Conservation (phyloP, 30 jellyfish, hydroid and myxozoan species). For the Turritopsis dohrnii region DNA sequence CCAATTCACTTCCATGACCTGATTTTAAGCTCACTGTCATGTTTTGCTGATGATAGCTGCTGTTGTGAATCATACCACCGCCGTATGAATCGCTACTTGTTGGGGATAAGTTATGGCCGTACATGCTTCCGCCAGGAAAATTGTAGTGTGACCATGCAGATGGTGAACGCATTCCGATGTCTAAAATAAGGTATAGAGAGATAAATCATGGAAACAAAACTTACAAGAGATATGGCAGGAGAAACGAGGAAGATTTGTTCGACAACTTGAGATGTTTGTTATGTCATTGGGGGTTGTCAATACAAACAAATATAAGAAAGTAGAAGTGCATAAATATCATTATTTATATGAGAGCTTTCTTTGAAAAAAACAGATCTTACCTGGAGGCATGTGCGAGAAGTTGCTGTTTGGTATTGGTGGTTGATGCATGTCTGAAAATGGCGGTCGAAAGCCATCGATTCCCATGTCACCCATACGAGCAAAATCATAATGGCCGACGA, state of each 20-base stretch:
- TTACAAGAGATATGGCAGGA: too few species aligned
- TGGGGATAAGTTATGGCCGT: constrained; percentile 96
- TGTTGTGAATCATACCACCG: constrained; percentile 69
- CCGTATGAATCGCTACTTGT: constrained; percentile 58
- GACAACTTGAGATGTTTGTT: too few species aligned
- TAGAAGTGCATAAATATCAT: background rate
- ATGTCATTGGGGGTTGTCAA: too few species aligned
- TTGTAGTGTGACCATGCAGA: constrained; percentile 91
- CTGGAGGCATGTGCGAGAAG: constrained; percentile 90
- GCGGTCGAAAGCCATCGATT: constrained; percentile 92
- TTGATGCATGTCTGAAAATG: constrained; percentile 90
- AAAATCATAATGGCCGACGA: constrained; percentile 93
- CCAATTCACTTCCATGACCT: constrained; percentile 44
- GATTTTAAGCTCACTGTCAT: constrained; percentile 58
- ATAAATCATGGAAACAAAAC: too few species aligned
- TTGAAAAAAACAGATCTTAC: constrained; percentile 29
- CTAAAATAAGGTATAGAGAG: constrained; percentile 17
- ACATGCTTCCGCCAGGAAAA: constrained; percentile 60
- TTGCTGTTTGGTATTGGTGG: constrained; percentile 75
- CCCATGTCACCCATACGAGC: constrained; percentile 96
- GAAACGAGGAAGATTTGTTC: too few species aligned
- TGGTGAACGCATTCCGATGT: constrained; percentile 92
- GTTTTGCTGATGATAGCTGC: constrained; percentile 64
- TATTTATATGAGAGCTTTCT: background rate
- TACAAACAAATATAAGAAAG: too few species aligned